phyloP scores from a whole-genome alignment of 2,797 vertebrate genomes.

The Acridotheres tristis region DNA sequence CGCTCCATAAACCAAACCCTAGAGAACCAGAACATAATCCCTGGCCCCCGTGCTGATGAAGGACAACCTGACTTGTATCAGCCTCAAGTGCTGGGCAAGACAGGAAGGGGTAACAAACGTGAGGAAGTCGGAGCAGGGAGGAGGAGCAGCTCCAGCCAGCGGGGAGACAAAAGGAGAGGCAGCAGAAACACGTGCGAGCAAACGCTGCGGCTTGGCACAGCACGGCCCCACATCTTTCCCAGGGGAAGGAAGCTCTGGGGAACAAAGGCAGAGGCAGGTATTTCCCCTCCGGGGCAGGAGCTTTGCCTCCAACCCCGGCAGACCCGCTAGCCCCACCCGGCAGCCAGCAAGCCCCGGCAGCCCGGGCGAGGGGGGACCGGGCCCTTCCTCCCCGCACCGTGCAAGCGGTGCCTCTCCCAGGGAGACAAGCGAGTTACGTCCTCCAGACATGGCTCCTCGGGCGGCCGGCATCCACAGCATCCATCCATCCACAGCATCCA shows the following conservation, averaged over 20 bases:
- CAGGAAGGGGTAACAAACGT: not conserved
- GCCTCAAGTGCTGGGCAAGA: not conserved
- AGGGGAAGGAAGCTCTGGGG: not conserved
- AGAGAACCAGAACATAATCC: not conserved
- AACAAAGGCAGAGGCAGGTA: not conserved
- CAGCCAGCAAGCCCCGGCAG: not conserved
- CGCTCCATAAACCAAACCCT: not conserved
- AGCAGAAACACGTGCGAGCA: not conserved
- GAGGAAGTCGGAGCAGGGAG: not conserved
- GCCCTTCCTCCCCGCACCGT: too few species aligned
- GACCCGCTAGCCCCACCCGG: not conserved
- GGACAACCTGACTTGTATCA: accelerated
- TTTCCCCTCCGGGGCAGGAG: not conserved
- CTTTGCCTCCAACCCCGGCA: not conserved
- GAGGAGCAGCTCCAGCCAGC: not conserved
- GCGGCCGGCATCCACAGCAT: not conserved
- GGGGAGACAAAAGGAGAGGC: slow-evolving; percentile 28
- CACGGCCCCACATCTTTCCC: not conserved
- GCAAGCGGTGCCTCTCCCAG: not conserved
- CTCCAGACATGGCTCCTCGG: not conserved
- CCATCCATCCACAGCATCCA: not conserved
- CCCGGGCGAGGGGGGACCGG: not conserved
- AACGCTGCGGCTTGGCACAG: not conserved
- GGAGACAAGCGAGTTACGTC: accelerated
- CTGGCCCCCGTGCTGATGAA: not conserved